phyloP scores from a whole-genome alignment of 2,113 vertebrate genomes.

The Clarias magur region DNA sequence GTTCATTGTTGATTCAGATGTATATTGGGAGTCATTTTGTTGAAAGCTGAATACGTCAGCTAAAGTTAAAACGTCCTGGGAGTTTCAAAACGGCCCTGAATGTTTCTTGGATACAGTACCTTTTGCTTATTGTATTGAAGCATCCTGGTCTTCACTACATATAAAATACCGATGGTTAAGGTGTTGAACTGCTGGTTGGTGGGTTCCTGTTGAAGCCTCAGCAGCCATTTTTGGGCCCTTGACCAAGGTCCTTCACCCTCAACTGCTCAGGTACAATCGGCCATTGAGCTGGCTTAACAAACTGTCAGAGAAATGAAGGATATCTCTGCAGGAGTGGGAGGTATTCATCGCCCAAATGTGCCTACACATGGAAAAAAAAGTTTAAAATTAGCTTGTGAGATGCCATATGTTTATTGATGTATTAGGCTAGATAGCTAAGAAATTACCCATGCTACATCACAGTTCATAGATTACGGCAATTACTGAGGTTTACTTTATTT shows the following conservation, averaged over 20 bases:
- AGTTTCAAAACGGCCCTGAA: background rate
- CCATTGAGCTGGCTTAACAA: too few relatives aligned
- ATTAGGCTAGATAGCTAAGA: background rate
- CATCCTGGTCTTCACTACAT: background rate
- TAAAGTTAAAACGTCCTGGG: too few relatives aligned
- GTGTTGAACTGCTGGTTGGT: too few relatives aligned
- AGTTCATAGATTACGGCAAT: background rate
- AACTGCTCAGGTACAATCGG: too few relatives aligned
- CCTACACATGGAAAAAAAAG: too few relatives aligned
- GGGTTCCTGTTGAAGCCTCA: too few relatives aligned
- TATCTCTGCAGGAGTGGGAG: too few relatives aligned
- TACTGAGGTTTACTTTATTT: background rate
- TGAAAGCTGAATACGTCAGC: background rate
- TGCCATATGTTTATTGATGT: background rate
- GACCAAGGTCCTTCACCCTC: too few relatives aligned
- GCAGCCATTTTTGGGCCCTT: too few relatives aligned
- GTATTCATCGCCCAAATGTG: too few relatives aligned
- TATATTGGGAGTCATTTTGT: background rate
- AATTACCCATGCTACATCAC: background rate
- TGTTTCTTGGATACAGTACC: background rate
- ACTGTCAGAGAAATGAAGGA: too few relatives aligned
- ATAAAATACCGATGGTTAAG: background rate
- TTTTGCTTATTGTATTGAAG: background rate
- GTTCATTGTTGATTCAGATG: background rate
- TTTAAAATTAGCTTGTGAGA: background rate